phyloP scores from a whole-genome alignment of 2,797 vertebrate species.

The Danio tinwini region DNA sequence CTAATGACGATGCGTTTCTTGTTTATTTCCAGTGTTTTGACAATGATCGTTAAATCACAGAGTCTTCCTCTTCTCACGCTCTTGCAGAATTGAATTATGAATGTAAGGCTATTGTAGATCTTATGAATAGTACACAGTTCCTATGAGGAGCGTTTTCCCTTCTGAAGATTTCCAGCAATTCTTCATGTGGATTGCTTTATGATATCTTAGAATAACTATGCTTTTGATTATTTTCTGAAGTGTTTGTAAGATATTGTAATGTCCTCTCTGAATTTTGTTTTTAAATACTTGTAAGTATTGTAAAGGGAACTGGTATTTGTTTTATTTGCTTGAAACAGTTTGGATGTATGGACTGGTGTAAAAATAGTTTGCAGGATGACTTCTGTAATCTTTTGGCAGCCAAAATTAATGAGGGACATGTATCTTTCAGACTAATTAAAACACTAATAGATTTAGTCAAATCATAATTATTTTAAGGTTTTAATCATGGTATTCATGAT shows the following conservation, averaged over 20 bases:
- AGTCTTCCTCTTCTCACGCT: conserved; percentile 53
- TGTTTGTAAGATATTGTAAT: conserved; percentile 16
- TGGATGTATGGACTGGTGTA: conserved; percentile 3
- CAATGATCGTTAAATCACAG: conserved; percentile 47
- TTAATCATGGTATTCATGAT: not conserved
- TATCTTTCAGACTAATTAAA: conserved; percentile 46
- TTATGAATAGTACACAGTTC: not conserved
- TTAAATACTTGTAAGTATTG: conserved; percentile 18
- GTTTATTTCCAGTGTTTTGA: conserved; percentile 25
- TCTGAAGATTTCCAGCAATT: conserved; percentile 4
- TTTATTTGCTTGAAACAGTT: not conserved
- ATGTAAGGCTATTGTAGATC: conserved; percentile 51
- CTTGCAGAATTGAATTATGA: conserved; percentile 53
- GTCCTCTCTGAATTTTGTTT: conserved; percentile 5
- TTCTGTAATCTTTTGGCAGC: not conserved
- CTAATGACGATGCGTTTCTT: conserved; percentile 22
- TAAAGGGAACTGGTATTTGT: conserved; percentile 31
- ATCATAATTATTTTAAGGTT: conserved; percentile 23
- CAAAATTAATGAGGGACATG: conserved; percentile 36
- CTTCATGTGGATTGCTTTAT: conserved; percentile 31
- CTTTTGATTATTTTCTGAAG: conserved; percentile 20
- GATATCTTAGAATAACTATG: conserved; percentile 3
- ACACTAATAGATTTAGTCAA: conserved; percentile 46
- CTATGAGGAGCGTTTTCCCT: conserved; percentile 3
- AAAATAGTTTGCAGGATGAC: not conserved